Evolutionary conservation across 2,888 invertebrate genomes (phyloP), one percentile per base, ranked within the genome.

Genomic region (Sesia bembeciformis): DNA sequence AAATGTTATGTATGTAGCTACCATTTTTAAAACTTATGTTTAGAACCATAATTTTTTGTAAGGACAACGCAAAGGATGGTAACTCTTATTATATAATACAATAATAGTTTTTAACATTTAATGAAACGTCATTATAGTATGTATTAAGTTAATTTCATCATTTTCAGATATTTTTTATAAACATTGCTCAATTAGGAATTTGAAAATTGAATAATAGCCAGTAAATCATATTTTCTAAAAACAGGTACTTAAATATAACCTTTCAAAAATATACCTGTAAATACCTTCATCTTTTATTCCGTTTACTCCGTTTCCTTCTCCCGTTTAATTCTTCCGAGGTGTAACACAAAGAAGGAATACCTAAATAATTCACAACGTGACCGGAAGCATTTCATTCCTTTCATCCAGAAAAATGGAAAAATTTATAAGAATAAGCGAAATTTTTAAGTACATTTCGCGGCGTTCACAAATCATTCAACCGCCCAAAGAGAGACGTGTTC

Each of bases 331-430:
- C 8, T 46, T 46, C 23, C 8, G 8, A 46, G 46, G 23, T 46
- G n/a, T n/a, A 46, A 46, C n/a, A 5, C 23, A 6, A 46, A 8
- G 2, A 23, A 23, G 23, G 23, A 46, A 4, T 46, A 4, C 23
- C 46, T 46, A 46, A 46, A 66, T 67, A 64, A 68, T 68, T 71
- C 66, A 66, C 65, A 54, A 62, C 62, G 61, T 62, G 64, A 64
- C 67, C 67, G 57, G 56, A 54, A 58, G 58, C 57, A 57, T 59
- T 59, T 58, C 55, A 53, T 55, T 60, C 58, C 53, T 55, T 57
- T 57, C 57, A 58, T 49, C 55, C 52, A 54, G 56, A 59, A 58
- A 60, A 59, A 62, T 56, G 58, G 57, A 58, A 60, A 38, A 8
- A 8, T 23, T 46, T 46, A 8, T 3, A 46, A 5, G 46, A 46